Evolutionary conservation across 2,888 invertebrate species (phyloP).

Genomic region (Apantesis nais): DNA sequence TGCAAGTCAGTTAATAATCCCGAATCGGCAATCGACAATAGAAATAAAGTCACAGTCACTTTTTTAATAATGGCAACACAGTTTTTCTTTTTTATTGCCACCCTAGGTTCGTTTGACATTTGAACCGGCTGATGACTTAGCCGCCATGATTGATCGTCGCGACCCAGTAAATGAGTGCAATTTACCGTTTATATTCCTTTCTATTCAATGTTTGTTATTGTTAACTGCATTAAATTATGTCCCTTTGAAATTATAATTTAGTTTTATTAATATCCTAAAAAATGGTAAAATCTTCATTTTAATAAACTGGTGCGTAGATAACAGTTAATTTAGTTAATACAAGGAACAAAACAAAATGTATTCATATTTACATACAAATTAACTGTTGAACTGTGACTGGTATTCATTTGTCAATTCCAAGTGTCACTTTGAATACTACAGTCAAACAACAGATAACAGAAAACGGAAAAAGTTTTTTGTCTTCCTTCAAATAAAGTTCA

Average conservation of each 20-base stretch:
- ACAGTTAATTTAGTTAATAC: constrained; percentile 46
- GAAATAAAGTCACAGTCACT: constrained; percentile 86
- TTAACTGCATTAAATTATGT: constrained; percentile 62
- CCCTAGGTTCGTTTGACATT: constrained; percentile 85
- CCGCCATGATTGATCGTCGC: constrained; percentile 82
- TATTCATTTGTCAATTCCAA: constrained; percentile 80
- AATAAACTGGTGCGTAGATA: constrained; percentile 16
- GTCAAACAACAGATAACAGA: constrained; percentile 41
- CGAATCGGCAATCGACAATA: constrained; percentile 84
- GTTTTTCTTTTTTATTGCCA: constrained; percentile 82
- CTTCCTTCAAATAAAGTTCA: constrained; percentile 56
- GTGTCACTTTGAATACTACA: constrained; percentile 75
- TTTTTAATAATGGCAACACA: constrained; percentile 84
- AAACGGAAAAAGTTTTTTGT: constrained; percentile 57
- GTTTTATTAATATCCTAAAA: constrained; percentile 29
- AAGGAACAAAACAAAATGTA: constrained; percentile 55
- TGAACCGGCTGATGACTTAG: constrained; percentile 84
- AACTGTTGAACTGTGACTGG: constrained; percentile 78
- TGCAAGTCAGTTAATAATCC: constrained; percentile 86
- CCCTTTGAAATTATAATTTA: constrained; percentile 34
- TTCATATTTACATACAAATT: constrained; percentile 80
- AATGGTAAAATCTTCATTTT: constrained; percentile 13
- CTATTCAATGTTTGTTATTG: constrained; percentile 76
- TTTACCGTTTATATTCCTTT: constrained; percentile 81
- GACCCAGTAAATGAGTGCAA: constrained; percentile 84